These are phyloP conservation scores for Linnaemya tessellans DNA, from an alignment of 2,888 invertebrate genomes.

Conservation along the genomic window DNA sequence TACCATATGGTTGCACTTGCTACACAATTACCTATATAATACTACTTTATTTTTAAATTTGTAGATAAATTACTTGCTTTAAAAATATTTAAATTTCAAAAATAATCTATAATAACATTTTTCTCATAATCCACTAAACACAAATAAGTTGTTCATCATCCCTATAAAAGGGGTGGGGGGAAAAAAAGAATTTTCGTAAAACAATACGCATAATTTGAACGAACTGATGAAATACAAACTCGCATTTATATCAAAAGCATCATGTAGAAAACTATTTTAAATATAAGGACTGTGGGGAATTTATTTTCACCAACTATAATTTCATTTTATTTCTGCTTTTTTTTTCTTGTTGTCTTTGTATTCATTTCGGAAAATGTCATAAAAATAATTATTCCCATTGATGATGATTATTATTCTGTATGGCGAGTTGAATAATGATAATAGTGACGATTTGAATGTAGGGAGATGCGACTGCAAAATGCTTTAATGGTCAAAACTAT, in stretches of 20 bases:
- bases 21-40: too few species aligned
- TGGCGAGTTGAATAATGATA: conserved; percentile 57
- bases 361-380: conserved; percentile 55
- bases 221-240: neutral
- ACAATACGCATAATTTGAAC: conserved; percentile 31
- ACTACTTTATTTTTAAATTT: too few species aligned
- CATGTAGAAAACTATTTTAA: conserved; percentile 9
- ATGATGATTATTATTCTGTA: conserved; percentile 38
- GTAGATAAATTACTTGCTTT: too few species aligned
- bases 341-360: conserved; percentile 5
- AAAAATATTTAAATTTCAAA: too few species aligned
- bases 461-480: conserved; percentile 46
- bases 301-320: conserved; percentile 10
- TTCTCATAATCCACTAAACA: too few species aligned
- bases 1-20: too few species aligned
- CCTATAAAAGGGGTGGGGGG: too few species aligned
- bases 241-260: neutral
- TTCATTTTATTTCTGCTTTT: conserved; percentile 14
- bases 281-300: conserved; percentile 10
- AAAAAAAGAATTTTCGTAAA: neutral
- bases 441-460: conserved; percentile 55
- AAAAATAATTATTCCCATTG: conserved; percentile 66
- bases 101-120: too few species aligned
- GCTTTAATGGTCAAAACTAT: conserved; percentile 57
- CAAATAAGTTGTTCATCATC: too few species aligned